A percentile compares a stretch with the other conserved stretches of the same genome.
Evolutionary conservation across 2,888 invertebrate genomes (phyloP).

Genomic region (Amblyteles armatorius): DNA sequence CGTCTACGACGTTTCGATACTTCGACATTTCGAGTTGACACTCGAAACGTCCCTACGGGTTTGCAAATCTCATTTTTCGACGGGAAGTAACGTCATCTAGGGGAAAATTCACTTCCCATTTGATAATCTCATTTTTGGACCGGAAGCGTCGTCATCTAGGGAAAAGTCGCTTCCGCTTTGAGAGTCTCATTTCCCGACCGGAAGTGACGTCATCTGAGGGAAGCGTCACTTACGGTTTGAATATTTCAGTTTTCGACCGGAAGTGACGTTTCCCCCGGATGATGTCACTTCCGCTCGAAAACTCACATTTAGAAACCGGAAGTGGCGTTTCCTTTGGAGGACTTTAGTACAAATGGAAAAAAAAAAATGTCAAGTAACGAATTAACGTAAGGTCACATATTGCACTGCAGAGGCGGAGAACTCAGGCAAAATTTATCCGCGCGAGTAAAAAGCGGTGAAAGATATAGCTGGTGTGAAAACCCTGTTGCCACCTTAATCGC

Average conservation of each 20-base stretch:
- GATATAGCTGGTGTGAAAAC: conserved; percentile 53
- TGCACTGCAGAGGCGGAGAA: not conserved
- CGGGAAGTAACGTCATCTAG: too few species aligned
- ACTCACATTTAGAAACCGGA: not conserved
- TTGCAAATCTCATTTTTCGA: not conserved
- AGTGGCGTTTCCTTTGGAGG: not conserved
- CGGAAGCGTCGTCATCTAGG: too few species aligned
- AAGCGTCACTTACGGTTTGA: not conserved
- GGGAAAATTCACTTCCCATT: too few species aligned
- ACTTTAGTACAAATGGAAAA: too few species aligned
- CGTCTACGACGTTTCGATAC: too few species aligned
- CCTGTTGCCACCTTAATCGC: conserved; percentile 44
- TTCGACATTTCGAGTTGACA: too few species aligned
- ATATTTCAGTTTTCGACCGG: not conserved
- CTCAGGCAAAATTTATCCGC: conserved; percentile 29
- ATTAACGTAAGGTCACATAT: not conserved
- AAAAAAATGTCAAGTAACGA: too few species aligned
- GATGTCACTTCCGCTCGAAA: not conserved
- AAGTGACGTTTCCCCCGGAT: not conserved
- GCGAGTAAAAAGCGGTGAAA: conserved; percentile 10
- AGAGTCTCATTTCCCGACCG: not conserved
- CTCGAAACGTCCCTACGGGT: too few species aligned
- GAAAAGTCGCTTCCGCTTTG: too few species aligned
- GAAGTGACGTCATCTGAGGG: too few species aligned
- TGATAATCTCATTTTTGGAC: not conserved